phyloP scores from a whole-genome alignment of 2,113 vertebrate genomes.

The Cardinalis cardinalis region DNA sequence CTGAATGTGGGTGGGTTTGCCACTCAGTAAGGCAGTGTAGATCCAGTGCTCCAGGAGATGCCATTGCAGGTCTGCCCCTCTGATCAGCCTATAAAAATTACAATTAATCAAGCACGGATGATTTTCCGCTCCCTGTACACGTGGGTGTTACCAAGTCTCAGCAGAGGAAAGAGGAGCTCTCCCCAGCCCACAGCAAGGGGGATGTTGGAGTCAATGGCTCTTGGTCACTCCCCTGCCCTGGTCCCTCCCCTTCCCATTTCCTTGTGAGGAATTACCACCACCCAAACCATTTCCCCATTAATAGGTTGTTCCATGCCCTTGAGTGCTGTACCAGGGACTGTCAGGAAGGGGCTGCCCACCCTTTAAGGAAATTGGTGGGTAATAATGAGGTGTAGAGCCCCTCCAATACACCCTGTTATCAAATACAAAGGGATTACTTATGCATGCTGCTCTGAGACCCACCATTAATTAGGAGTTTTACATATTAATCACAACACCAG shows the following conservation, averaged over 20 bases:
- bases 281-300: background rate
- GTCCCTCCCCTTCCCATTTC: background rate
- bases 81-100: fast-evolving
- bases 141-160: fast-evolving
- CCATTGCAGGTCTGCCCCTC: fast-evolving
- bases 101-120: fast-evolving
- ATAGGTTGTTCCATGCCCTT: fast-evolving
- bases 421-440: slow-evolving; percentile 50
- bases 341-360: background rate
- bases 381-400: slow-evolving; percentile 22
- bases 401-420: slow-evolving; percentile 25
- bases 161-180: background rate
- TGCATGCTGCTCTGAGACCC: slow-evolving; percentile 38
- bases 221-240: background rate
- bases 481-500: slow-evolving; percentile 21
- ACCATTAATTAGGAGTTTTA: slow-evolving; percentile 52
- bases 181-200: background rate
- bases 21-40: fast-evolving
- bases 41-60: too few relatives aligned
- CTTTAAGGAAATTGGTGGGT: background rate
- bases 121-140: fast-evolving
- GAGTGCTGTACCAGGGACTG: background rate
- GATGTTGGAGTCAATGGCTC: fast-evolving
- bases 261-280: fast-evolving
- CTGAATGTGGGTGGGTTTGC: background rate